phyloP scores from a whole-genome alignment of 2,113 vertebrate species.

The Tetrao urogallus region DNA sequence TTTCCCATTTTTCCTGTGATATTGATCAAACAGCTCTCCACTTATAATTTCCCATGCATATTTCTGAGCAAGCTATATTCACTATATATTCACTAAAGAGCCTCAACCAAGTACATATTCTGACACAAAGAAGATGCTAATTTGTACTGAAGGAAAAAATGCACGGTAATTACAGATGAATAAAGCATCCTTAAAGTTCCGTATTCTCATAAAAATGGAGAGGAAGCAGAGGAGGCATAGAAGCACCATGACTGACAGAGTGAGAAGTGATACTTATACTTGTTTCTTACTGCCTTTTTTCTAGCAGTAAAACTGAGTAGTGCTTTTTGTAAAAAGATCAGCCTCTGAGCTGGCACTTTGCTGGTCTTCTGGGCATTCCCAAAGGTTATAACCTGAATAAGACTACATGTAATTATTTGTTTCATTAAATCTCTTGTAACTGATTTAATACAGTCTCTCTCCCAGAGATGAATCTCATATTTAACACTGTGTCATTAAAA shows the following conservation, averaged over 20 bases:
- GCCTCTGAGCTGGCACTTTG: background rate
- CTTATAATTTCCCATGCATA: background rate
- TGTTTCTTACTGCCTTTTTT: background rate
- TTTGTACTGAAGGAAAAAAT: background rate
- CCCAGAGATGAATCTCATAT: background rate
- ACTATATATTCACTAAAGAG: background rate
- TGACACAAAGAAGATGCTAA: background rate
- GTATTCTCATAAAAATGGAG: background rate
- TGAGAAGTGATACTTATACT: background rate
- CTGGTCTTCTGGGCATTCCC: background rate
- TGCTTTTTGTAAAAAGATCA: background rate
- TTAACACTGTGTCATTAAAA: background rate
- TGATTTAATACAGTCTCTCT: background rate
- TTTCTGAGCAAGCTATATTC: background rate
- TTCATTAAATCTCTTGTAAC: background rate
- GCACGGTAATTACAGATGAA: background rate
- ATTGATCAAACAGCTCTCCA: background rate
- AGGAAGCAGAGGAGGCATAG: background rate
- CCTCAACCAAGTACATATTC: background rate
- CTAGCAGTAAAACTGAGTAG: background rate
- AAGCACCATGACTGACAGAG: background rate
- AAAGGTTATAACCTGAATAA: background rate
- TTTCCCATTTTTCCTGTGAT: background rate
- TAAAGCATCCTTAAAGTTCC: background rate
- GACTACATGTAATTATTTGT: background rate